Conservation (phyloP, 2,888 invertebrate species). For the Thecophora atra region DNA sequence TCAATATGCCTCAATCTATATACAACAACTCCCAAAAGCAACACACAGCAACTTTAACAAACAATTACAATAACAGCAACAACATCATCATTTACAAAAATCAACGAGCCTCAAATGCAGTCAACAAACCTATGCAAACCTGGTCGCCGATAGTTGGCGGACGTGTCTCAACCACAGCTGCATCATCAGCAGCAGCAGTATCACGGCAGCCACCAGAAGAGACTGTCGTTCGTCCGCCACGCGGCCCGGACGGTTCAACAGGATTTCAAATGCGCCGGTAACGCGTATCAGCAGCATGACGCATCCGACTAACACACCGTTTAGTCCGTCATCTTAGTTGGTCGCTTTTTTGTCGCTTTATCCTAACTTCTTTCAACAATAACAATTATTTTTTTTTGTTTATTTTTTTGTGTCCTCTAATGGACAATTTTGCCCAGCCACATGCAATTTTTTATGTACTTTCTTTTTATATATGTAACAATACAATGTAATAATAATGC, state of each 20-base stretch:
- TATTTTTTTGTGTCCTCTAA: slow-evolving; percentile 23
- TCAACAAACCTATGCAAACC: slow-evolving; percentile 50
- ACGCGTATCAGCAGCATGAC: slow-evolving; percentile 48
- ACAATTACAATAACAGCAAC: slow-evolving; percentile 39
- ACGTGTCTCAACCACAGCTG: slow-evolving; percentile 53
- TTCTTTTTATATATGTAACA: slow-evolving; percentile 24
- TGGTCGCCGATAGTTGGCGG: slow-evolving; percentile 61
- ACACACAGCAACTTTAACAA: slow-evolving; percentile 40
- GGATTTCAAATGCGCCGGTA: slow-evolving; percentile 76
- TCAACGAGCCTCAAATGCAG: slow-evolving; percentile 1
- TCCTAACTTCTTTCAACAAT: slow-evolving; percentile 1
- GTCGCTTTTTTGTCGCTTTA: slow-evolving; percentile 18
- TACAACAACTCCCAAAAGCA: slow-evolving; percentile 44
- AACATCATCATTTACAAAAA: slow-evolving; percentile 9
- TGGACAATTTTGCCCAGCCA: slow-evolving; percentile 21
- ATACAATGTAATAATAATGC: slow-evolving; percentile 22
- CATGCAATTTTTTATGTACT: slow-evolving; percentile 25
- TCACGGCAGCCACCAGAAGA: slow-evolving; percentile 47
- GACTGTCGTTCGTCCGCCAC: slow-evolving; percentile 75
- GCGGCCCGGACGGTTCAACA: slow-evolving; percentile 81
- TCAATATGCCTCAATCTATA: slow-evolving; percentile 17
- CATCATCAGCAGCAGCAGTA: slow-evolving; percentile 27
- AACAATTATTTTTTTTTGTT: slow-evolving; percentile 23
- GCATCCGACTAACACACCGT: not conserved
- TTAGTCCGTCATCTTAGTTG: slow-evolving; percentile 9